These are phyloP conservation scores for Alosa sapidissima DNA, from an alignment of 2,797 vertebrate genomes.

Conservation along the genomic window DNA sequence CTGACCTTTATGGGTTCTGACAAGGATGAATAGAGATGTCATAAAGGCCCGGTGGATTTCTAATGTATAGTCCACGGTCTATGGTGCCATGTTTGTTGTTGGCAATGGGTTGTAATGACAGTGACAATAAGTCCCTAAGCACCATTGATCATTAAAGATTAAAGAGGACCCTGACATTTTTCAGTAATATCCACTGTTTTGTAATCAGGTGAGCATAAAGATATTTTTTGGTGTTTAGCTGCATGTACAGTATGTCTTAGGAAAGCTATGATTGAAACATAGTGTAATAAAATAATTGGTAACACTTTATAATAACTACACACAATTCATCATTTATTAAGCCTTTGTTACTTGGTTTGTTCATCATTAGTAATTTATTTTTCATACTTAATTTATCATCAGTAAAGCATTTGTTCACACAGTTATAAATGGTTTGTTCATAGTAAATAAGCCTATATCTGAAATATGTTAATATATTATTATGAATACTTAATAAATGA, in stretches of 20 bases:
- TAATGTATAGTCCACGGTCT: not conserved
- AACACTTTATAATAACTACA: no score
- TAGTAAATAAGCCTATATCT: no score
- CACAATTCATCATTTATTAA: no score
- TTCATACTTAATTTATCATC: no score
- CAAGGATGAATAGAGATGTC: slow-evolving; percentile 4
- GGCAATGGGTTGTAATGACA: not conserved
- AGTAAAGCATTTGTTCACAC: no score
- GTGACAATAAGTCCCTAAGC: no score
- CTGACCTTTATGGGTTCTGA: slow-evolving; percentile 14
- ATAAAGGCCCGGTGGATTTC: not conserved
- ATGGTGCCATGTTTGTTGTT: not conserved
- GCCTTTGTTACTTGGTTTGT: no score
- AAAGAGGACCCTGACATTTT: no score
- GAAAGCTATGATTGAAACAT: not conserved
- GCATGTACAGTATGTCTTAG: not conserved
- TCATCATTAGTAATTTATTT: no score
- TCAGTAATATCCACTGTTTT: not conserved
- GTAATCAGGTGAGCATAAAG: not conserved
- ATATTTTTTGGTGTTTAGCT: not conserved
- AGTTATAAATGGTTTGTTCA: no score
- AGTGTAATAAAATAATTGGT: not conserved
- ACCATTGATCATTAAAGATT: not conserved
- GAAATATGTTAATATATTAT: no score
- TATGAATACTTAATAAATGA: no score